Evolutionary conservation across 1,140 invertebrate genomes (phyloP).

Genomic region (Papilio aristodemus): DNA sequence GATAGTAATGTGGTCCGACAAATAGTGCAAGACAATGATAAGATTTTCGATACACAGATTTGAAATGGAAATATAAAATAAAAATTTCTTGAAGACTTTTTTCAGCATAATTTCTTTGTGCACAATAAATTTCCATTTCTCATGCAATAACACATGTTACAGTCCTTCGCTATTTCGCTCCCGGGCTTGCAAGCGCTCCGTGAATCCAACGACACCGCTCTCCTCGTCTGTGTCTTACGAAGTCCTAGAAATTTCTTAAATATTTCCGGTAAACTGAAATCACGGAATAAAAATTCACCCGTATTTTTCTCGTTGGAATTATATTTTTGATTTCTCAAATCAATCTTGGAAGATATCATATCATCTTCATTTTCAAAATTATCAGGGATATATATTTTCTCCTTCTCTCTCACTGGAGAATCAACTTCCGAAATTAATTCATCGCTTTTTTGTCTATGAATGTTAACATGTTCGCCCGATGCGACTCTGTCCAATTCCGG

Average conservation of each 20-base stretch:
- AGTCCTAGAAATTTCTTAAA: conserved; percentile 48
- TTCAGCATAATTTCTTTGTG: conserved; percentile 51
- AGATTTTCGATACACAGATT: too few relatives aligned
- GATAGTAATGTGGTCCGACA: too few relatives aligned
- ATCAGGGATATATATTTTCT: not conserved
- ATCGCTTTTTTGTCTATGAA: not conserved
- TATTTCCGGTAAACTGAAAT: conserved; percentile 20
- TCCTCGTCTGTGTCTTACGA: conserved; percentile 39
- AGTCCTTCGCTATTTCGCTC: conserved; percentile 35
- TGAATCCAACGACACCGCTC: conserved; percentile 46
- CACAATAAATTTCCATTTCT: conserved; percentile 60
- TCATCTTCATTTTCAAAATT: not conserved
- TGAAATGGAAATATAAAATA: too few relatives aligned
- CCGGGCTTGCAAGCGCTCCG: conserved; percentile 48
- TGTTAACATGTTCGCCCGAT: not conserved
- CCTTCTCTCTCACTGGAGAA: not conserved
- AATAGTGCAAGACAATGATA: too few relatives aligned
- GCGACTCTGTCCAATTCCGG: not conserved
- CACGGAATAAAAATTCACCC: not conserved
- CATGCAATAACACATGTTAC: conserved; percentile 63
- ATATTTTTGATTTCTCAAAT: not conserved
- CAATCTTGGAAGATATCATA: not conserved
- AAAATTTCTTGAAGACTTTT: conserved; percentile 27
- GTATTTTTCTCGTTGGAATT: not conserved
- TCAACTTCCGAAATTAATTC: conserved; percentile 20